Evolutionary conservation across 2,113 vertebrate species (phyloP), one percentile per base, ranked within the genome.

Genomic region (Falcunculus frontatus): DNA sequence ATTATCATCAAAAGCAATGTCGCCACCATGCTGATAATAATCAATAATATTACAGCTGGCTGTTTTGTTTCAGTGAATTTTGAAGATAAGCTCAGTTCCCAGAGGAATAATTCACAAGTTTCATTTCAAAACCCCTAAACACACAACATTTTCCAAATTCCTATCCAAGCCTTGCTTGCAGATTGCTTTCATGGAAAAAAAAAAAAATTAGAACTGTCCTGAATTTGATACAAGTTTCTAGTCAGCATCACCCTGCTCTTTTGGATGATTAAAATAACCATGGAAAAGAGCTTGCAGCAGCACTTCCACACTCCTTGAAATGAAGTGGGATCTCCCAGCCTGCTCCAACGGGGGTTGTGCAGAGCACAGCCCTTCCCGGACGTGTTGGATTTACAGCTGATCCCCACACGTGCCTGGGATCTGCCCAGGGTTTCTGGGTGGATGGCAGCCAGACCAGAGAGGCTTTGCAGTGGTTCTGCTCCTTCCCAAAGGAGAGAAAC

Each of bases 331-430:
- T 84, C 13, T 25, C 68, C 80, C 10, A 1, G 46, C 11, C 14
- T 0, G 2, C 62, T 75, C 52, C 1, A 1, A 3, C 0, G 5
- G 14, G 55, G 30, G 18, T 4, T 60, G 49, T 35, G 73, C 73
- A 53, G 59, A 68, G 59, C 79, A 29, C 33, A 55, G 70, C n/a
- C 77, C 42, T 59, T 64, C 63, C 81, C 8, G 0, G 59, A 78
- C 0, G 2, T n/a, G 52, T 22, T 64, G 85, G 65, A 83, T 95
- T 89, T 92, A 33, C 55, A 49, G 57, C 42, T 85, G 76, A 92
- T 80, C 89, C 6, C 19, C 5, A 6, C 68, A n/a, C 5, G 2
- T 32, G 63, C 63, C 75, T 52, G 50, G 68, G 91, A 89, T 47
- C 10, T 78, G 47, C 46, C 49, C 52, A 10, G 50, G 32, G 16